A percentile compares a stretch with the other conserved stretches of the same genome.
phyloP scores from a whole-genome alignment of 2,113 vertebrate species.

The Hyperopisus bebe region DNA sequence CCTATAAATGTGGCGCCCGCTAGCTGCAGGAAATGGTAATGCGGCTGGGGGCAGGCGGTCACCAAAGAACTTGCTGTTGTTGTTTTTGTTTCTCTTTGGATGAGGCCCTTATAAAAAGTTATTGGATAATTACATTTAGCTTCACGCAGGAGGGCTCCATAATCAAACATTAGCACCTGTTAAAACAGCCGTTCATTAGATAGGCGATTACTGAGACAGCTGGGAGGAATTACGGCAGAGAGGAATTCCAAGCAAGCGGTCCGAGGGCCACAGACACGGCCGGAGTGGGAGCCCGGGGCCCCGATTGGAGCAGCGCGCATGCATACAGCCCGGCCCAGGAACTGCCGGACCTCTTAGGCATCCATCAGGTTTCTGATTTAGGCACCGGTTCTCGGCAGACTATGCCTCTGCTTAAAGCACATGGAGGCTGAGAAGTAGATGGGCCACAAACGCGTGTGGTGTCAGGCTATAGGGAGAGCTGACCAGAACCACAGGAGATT shows the following conservation, averaged over 20 bases:
- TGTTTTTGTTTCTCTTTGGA: conserved; percentile 40
- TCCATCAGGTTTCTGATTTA: not conserved
- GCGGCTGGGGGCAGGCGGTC: conserved; percentile 12
- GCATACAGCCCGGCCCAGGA: not conserved
- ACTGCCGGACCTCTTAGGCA: not conserved
- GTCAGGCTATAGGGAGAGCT: not conserved
- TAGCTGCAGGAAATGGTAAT: not conserved
- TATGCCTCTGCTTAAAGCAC: not conserved
- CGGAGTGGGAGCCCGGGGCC: not conserved
- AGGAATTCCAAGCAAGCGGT: not conserved
- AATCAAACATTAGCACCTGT: conserved; percentile 47
- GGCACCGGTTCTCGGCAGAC: not conserved
- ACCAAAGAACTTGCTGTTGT: conserved; percentile 41
- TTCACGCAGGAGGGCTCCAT: conserved; percentile 28
- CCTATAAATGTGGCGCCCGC: not conserved
- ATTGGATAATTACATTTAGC: conserved; percentile 40
- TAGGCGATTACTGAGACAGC: conserved; percentile 5
- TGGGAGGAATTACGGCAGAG: not conserved
- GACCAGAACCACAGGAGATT: not conserved
- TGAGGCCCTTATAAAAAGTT: conserved; percentile 48
- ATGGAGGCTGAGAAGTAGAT: not conserved
- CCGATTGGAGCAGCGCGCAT: not conserved
- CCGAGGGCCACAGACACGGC: not conserved
- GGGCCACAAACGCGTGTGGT: not conserved
- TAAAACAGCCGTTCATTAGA: conserved; percentile 45